Base-by-base conservation (phyloP, 1,140 invertebrate species). In the Zaprionus lachaisei region DNA sequence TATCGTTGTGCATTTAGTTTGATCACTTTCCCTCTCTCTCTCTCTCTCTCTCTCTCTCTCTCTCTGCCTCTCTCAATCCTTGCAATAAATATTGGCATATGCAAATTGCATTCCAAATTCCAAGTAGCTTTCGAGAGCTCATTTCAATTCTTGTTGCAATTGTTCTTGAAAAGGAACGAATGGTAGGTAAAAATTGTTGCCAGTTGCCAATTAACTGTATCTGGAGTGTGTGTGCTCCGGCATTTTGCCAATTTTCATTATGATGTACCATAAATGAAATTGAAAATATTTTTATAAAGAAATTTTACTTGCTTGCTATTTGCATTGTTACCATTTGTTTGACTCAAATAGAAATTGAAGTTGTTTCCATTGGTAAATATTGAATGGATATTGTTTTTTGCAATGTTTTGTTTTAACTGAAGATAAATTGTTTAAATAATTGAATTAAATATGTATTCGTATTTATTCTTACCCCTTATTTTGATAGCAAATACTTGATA, bases 41-140 rank as follows among this genome's bases (percentile, higher is more conserved):
- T n/a, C n/a, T n/a, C 14, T 1, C 38, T n/a, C 4, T n/a, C 38
- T 5, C 15, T n/a, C 14, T 12, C 37, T 14, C 37, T 4, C 12
- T 38, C 37, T 14, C 37, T 24, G 24, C 17, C 7, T 47, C 9
- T 47, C 41, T 5, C 47, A 22, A 49, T 20, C 24, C 67, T 69
- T 41, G 66, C 72, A 58, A 74, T 70, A 75, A 71, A 64, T 75
- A 75, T 75, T 71, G 72, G 72, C 67, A 70, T 41, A 75, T 75
- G 72, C 47, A 75, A 70, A 75, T 75, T 75, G 60, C 60, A 75
- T 71, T 70, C 22, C 12, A 47, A 58, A 70, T 57, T 75, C 31
- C 60, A 71, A 75, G 60, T 56, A 17, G 34, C 58, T 67, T 41
- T 5, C 54, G 6, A 61, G 28, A 7, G 7, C 60, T 75, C 58